Evolutionary conservation across 2,113 vertebrate species (phyloP), one percentile per base, ranked within the genome.

Genomic region (Apodemus sylvaticus): DNA sequence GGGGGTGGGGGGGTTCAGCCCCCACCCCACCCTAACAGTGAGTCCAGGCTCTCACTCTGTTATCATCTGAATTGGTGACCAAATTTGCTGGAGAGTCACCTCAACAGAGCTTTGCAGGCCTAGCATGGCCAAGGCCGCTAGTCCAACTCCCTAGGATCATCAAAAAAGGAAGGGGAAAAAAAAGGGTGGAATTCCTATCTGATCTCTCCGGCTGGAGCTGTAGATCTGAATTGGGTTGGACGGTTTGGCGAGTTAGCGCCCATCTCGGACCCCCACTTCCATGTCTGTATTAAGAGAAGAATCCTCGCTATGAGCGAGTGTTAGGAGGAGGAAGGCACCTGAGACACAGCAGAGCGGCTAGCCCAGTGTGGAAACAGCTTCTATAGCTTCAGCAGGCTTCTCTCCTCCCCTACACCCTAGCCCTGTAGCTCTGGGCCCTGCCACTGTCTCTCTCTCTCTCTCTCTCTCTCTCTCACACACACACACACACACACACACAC

Each of bases 261-360:
- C 70, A 39, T 78, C 60, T 81, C 36, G 45, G 74, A 77, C 76
- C 76, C 31, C 90, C 14, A 4, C 71, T 88, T 97, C 89, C 82
- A 94, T 51, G 73, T 94, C 90, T 64, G 36, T 83, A 78, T 79
- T 48, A 66, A 48, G 78, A 93, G 89, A 60, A 48, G 31, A 51
- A 90, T 71, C 68, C 16, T 3, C 55, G 4, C 95, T 36, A n/a
- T n/a, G n/a, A n/a, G n/a, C 45, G 55, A 64, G 0, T 13, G 71
- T 34, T 14, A 19, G 62, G 62, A 39, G 62, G 29, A 24, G 79
- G 0, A 45, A 81, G 66, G 64, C 22, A 26, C 81, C 11, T 20
- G 68, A n/a, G 55, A 55, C 58, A 9, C 39, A 68, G 60, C 53
- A 93, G 39, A 20, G 39, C 9, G 29, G 39, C 26, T 17, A 34